Base-by-base conservation (phyloP, 2,113 vertebrate genomes). In the Limnothrissa miodon region DNA sequence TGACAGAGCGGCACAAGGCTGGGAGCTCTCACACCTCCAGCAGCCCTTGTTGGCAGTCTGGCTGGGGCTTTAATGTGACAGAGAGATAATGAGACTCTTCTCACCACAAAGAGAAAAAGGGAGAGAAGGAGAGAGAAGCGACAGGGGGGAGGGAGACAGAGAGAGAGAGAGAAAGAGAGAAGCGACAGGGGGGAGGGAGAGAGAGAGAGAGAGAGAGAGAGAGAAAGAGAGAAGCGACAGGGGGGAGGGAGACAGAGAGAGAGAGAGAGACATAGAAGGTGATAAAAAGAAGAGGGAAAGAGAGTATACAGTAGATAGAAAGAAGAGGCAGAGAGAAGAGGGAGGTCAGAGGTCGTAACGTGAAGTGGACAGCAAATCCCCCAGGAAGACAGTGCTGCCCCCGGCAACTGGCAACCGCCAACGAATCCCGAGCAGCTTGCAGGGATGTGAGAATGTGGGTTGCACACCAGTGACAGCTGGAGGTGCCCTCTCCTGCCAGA, bases 21-120 rank as follows among this genome's bases (percentile, higher is more conserved):
- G 25, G 59, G n/a, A 66, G 59, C 83, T 13, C 80, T 74, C 84
- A 90, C 80, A 88, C 78, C 83, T 82, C 83, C 79, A 90, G 90
- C 45, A 66, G 39, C 78, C 66, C 39, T 46, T 84, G 81, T 80
- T 80, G 36, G 39, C 78, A 85, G 78, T 23, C 13, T 62, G 51
- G 48, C 51, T 74, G 85, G 39, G 39, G 81, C 45, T 79, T 85
- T 82, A 81, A 82, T 87, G 82, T 85, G 80, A 81, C 79, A 66
- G 23, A 83, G 59, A 85, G 82, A 78, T 83, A 87, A 87, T 83
- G 74, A 86, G 79, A 70, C 79, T 81, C 66, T 29, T 74, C 9
- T 21, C 80, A 78, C 36, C 44, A 33, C 25, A 78, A 36, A 74
- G 29, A 74, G 33, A 74, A 21, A 36, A 4, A 70, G 29, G 17